Evolutionary conservation across 2,113 vertebrate genomes (phyloP).

Genomic region (Rhinolophus ferrumequinum): DNA sequence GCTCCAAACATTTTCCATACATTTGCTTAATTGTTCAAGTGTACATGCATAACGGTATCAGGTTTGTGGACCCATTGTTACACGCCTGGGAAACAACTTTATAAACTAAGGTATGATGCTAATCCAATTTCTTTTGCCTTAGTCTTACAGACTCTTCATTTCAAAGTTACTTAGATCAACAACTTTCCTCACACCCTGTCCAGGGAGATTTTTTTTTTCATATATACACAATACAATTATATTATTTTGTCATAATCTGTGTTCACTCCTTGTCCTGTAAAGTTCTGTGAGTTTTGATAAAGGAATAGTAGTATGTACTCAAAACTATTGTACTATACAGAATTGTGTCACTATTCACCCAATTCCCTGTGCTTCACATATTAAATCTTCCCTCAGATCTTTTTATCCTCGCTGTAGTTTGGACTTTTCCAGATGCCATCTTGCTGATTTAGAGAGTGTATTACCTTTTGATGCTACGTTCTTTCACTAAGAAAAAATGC

Average conservation of each 20-base stretch:
- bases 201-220: neutral
- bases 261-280: neutral
- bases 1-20: neutral
- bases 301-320: neutral
- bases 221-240: neutral
- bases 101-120: neutral
- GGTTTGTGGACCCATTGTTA: neutral
- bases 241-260: neutral
- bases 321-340: neutral
- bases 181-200: neutral
- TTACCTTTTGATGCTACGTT: neutral
- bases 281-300: neutral
- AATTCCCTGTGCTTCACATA: neutral
- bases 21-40: neutral
- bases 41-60: neutral
- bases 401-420: neutral
- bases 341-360: neutral
- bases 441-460: neutral
- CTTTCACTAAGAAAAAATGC: neutral
- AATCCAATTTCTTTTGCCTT: neutral
- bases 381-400: neutral
- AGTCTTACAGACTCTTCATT: neutral
- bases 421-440: neutral
- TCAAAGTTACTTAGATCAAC: neutral
- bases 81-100: neutral